Evolutionary conservation across 2,797 vertebrate species (phyloP).

Genomic region (Dendrocincla tyrannina): DNA sequence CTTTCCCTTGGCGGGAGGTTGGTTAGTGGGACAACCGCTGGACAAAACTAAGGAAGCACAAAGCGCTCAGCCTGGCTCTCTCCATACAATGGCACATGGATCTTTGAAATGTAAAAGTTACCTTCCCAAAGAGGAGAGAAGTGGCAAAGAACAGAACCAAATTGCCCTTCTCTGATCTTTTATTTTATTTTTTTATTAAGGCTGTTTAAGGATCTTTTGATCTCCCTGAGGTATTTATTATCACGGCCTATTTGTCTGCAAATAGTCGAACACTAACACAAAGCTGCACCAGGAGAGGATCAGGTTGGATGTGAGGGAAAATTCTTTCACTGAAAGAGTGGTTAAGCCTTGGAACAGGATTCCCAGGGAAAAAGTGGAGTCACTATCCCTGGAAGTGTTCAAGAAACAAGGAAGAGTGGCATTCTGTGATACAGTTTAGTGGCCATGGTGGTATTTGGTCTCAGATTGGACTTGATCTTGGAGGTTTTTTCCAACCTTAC

Average conservation of each 20-base stretch:
- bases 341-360: background rate
- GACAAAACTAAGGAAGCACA: background rate
- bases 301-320: background rate
- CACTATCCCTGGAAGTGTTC: background rate
- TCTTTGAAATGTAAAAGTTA: slow-evolving; percentile 34
- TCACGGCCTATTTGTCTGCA: slow-evolving; percentile 23
- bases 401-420: background rate
- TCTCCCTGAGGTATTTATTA: slow-evolving; percentile 40
- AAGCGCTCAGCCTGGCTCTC: background rate
- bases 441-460: background rate
- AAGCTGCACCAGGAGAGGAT: background rate
- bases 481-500: background rate
- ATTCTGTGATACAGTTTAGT: background rate
- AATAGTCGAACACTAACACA: background rate
- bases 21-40: slow-evolving; percentile 7
- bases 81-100: background rate
- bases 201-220: slow-evolving; percentile 46
- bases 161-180: background rate
- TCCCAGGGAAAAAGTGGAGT: background rate
- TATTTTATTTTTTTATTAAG: background rate
- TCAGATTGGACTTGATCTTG: background rate
- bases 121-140: background rate
- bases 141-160: background rate
- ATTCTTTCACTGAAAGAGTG: background rate
- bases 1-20: slow-evolving; percentile 29